A percentile compares a stretch with the other conserved stretches of the same genome.
These are phyloP conservation scores for Actinemys pallida DNA, from an alignment of 2,113 vertebrate genomes.

Conservation along the genomic window DNA sequence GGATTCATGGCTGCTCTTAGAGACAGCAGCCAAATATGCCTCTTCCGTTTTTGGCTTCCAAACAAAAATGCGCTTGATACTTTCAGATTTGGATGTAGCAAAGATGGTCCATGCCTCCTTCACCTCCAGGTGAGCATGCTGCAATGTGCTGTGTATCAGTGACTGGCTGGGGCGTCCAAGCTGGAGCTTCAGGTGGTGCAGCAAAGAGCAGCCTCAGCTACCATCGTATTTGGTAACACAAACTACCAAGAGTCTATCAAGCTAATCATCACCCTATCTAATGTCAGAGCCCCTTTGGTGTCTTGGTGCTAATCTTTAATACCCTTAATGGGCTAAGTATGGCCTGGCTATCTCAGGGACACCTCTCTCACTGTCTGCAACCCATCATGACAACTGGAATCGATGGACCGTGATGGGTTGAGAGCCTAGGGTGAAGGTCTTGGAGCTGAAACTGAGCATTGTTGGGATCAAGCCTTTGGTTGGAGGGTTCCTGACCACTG, in stretches of 20 bases:
- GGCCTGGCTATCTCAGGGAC: not conserved
- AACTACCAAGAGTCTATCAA: no score
- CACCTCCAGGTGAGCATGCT: no score
- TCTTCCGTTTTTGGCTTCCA: not conserved
- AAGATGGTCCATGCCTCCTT: no score
- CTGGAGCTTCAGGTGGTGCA: no score
- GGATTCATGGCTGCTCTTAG: not conserved
- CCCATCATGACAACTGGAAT: not conserved
- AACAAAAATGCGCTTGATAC: not conserved
- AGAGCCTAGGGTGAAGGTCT: not conserved
- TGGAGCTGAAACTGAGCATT: not conserved
- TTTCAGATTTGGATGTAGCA: not conserved
- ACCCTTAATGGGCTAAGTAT: not conserved
- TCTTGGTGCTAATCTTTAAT: not conserved
- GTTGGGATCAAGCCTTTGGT: not conserved
- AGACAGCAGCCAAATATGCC: not conserved
- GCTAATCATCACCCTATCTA: no score
- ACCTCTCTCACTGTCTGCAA: not conserved
- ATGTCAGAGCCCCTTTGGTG: no score
- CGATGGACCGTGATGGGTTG: not conserved
- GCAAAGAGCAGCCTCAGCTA: no score
- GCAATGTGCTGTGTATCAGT: no score
- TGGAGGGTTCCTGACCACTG: not conserved
- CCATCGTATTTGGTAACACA: no score
- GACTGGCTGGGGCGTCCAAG: no score